Conservation (phyloP, 2,888 invertebrate genomes). For the Mactromeris polynyma region DNA sequence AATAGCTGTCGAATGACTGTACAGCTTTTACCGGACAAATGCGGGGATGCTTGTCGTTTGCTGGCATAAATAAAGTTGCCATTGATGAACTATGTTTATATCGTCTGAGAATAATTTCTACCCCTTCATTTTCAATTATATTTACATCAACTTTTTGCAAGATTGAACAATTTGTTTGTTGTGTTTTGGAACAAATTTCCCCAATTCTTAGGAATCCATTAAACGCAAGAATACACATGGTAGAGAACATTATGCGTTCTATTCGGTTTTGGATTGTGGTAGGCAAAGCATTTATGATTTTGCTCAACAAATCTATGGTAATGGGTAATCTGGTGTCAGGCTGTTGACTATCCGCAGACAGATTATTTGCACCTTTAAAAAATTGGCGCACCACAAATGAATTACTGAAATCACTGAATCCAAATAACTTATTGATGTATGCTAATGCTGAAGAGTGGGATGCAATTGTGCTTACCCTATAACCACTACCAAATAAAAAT, state of each 20-base stretch:
- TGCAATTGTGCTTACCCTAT: neutral
- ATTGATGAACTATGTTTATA: neutral
- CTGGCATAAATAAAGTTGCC: neutral
- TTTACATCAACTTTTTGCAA: neutral
- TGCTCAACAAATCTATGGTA: neutral
- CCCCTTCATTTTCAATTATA: neutral
- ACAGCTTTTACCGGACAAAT: neutral
- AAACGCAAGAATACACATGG: neutral
- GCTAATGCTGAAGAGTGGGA: neutral
- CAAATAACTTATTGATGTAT: constrained; percentile 1
- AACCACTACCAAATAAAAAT: neutral
- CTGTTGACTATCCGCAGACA: neutral
- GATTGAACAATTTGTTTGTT: neutral
- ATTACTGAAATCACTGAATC: neutral
- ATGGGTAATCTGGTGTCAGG: neutral
- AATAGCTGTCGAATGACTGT: neutral
- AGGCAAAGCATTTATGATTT: neutral
- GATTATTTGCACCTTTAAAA: neutral
- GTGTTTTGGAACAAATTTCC: neutral
- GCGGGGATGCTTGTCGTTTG: neutral
- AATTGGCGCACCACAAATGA: constrained; percentile 2
- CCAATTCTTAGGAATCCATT: constrained; percentile 3
- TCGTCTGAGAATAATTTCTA: neutral
- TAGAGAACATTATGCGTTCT: neutral
- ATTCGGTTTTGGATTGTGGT: neutral